Conservation (phyloP, 2,888 invertebrate genomes). For the Nymphalis urticae region DNA sequence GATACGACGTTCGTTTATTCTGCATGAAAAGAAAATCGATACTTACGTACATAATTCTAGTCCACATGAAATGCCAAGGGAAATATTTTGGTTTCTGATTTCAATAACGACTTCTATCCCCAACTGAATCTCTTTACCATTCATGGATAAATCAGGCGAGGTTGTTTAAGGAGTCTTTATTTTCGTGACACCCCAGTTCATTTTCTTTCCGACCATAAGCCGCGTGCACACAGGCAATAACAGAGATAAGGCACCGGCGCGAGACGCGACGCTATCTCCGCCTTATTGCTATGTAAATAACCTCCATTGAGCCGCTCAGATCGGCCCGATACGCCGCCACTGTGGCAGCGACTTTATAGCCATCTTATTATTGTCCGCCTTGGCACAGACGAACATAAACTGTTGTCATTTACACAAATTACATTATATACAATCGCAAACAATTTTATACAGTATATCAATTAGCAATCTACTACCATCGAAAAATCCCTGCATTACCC, state of each 20-base stretch:
- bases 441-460: constrained; percentile 15
- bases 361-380: constrained; percentile 50
- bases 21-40: neutral
- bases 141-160: constrained; percentile 60
- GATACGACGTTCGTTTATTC: no score
- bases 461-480: constrained; percentile 19
- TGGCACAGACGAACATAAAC: constrained; percentile 44
- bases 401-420: constrained; percentile 40
- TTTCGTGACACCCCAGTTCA: constrained; percentile 62
- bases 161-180: constrained; percentile 69
- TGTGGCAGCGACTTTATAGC: constrained; percentile 74
- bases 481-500: constrained; percentile 31
- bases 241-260: constrained; percentile 56
- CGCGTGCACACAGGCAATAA: constrained; percentile 74
- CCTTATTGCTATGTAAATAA: constrained; percentile 80
- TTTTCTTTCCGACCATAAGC: constrained; percentile 72
- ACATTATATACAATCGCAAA: constrained; percentile 26
- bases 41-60: neutral
- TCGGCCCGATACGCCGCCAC: constrained; percentile 69
- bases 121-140: constrained; percentile 44
- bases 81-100: constrained; percentile 31
- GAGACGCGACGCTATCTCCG: constrained; percentile 64
- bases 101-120: constrained; percentile 30
- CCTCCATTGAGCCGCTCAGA: constrained; percentile 72
- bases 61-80: constrained; percentile 18